A percentile compares a stretch with the other conserved stretches of the same genome.
Evolutionary conservation across 2,888 invertebrate genomes (phyloP).

Genomic region (Meiosimyza platycephala): DNA sequence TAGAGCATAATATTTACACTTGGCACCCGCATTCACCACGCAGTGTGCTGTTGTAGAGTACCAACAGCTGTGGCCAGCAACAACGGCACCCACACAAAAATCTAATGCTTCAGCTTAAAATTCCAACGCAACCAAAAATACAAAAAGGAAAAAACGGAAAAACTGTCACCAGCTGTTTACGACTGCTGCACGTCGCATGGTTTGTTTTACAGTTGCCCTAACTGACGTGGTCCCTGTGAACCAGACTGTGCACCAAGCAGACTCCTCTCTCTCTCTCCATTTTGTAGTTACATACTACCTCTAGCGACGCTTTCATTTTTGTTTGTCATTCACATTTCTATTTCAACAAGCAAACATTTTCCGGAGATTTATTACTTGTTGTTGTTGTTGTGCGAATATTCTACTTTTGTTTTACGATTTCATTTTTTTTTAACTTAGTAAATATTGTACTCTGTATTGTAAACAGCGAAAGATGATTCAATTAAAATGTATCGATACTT

Average conservation of each 20-base stretch:
- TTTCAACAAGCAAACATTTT: conserved; percentile 7
- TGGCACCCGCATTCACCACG: too few relatives aligned
- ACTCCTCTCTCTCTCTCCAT: background rate
- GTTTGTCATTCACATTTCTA: background rate
- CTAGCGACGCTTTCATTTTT: too few relatives aligned
- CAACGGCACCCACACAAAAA: too few relatives aligned
- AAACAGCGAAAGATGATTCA: too few relatives aligned
- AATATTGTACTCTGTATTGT: background rate
- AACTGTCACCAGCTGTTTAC: conserved; percentile 21
- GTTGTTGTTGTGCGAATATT: too few relatives aligned
- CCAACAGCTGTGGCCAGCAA: too few relatives aligned
- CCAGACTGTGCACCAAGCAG: background rate
- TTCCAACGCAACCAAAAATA: too few relatives aligned
- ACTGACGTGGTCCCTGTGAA: background rate
- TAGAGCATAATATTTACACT: too few relatives aligned
- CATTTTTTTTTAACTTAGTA: background rate
- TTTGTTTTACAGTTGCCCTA: conserved; percentile 1
- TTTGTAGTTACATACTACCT: too few relatives aligned
- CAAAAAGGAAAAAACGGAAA: background rate
- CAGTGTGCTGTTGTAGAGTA: too few relatives aligned
- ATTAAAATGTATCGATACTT: too few relatives aligned
- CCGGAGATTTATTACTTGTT: conserved; percentile 8
- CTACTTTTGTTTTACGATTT: background rate
- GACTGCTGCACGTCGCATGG: conserved; percentile 20
- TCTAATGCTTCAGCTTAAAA: too few relatives aligned